A percentile compares a stretch with the other conserved stretches of the same genome.
Conservation (phyloP, 1,140 invertebrate species). For the Bombus vancouverensis region DNA sequence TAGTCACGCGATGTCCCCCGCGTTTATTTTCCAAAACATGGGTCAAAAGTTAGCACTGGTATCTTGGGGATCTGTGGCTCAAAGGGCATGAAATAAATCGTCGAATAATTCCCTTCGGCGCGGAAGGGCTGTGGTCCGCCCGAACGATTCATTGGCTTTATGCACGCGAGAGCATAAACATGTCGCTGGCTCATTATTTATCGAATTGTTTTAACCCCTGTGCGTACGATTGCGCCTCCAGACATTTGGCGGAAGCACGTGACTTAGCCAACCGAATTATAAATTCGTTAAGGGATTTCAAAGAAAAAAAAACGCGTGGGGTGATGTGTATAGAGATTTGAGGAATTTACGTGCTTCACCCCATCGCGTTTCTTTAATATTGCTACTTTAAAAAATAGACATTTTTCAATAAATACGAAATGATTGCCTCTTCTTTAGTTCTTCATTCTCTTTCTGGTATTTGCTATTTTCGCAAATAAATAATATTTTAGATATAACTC, state of each 20-base stretch:
- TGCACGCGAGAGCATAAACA: conserved; percentile 74
- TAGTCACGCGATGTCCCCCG: conserved; percentile 11
- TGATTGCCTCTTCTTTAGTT: neutral
- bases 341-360: neutral
- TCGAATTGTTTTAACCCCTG: conserved; percentile 72
- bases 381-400: neutral
- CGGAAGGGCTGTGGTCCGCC: conserved; percentile 52
- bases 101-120: conserved; percentile 65
- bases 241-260: conserved; percentile 20
- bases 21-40: conserved; percentile 37
- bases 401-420: neutral
- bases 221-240: conserved; percentile 30
- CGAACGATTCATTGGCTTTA: conserved; percentile 63
- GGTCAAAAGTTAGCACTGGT: conserved; percentile 19
- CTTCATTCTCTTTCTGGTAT: neutral
- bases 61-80: conserved; percentile 16
- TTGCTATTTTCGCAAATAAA: neutral
- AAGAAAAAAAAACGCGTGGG: neutral
- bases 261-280: conserved; percentile 3
- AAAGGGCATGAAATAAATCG: conserved; percentile 54
- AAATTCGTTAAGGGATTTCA: conserved; percentile 26
- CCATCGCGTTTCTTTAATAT: neutral
- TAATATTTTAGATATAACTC: no score
- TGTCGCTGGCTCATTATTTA: conserved; percentile 74
- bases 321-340: conserved; percentile 9